Conservation (phyloP, 23 tunicate genomes). For the Styela plicata region DNA sequence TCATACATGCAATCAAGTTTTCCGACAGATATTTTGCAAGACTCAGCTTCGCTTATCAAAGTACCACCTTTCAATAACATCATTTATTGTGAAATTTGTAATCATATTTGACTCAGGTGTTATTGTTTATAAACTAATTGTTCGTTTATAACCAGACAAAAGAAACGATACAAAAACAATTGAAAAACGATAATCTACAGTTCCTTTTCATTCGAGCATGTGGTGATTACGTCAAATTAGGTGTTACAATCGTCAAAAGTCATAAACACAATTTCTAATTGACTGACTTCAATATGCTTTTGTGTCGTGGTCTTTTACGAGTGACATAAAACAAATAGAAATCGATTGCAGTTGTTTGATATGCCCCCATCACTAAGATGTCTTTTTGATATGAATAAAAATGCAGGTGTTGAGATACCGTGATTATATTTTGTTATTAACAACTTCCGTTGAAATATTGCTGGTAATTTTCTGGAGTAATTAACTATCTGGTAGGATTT, state of each 20-base stretch:
- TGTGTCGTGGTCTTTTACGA: background rate
- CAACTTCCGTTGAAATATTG: background rate
- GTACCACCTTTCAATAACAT: background rate
- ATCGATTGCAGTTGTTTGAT: background rate
- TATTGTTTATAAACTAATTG: background rate
- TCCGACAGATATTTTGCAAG: too few relatives aligned
- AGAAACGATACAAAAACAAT: background rate
- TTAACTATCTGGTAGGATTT: too few relatives aligned
- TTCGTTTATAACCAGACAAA: background rate
- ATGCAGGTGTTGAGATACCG: background rate
- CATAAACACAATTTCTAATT: background rate
- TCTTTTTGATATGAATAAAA: background rate
- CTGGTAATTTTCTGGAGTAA: too few relatives aligned
- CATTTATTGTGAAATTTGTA: background rate
- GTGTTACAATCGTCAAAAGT: background rate
- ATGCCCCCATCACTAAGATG: background rate
- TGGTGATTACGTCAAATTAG: background rate
- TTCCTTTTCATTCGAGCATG: background rate
- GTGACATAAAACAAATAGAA: background rate
- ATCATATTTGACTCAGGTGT: background rate
- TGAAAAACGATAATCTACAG: background rate
- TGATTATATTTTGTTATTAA: too few relatives aligned
- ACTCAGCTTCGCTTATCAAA: too few relatives aligned
- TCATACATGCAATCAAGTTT: too few relatives aligned
- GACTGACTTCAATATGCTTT: background rate